Conservation (phyloP, 2,888 invertebrate species). For the Asteroscopus sphinx region DNA sequence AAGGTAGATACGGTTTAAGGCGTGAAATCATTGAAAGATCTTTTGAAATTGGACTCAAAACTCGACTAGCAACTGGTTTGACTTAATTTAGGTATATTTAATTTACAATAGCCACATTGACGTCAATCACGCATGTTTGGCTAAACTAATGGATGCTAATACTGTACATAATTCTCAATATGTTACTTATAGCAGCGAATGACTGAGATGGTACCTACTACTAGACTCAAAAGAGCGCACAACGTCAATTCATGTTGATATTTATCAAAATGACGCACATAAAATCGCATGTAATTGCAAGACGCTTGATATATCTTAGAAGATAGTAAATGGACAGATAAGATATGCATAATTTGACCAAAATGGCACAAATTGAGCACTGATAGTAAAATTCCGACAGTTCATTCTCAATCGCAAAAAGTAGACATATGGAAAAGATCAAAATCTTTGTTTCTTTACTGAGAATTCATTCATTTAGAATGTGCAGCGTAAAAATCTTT, state of each 20-base stretch:
- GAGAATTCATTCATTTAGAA: too few relatives aligned
- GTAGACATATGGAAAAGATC: too few relatives aligned
- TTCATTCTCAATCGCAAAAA: too few relatives aligned
- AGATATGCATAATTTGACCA: not conserved
- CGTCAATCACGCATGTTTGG: conserved; percentile 51
- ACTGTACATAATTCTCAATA: conserved; percentile 41
- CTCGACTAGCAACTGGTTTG: conserved; percentile 39
- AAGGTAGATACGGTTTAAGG: conserved; percentile 40
- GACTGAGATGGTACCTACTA: conserved; percentile 36
- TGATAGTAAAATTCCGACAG: too few relatives aligned
- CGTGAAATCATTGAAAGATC: conserved; percentile 51
- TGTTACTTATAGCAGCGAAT: conserved; percentile 38
- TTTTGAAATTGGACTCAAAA: conserved; percentile 45
- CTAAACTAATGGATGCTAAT: conserved; percentile 57
- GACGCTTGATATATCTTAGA: conserved; percentile 4
- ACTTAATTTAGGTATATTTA: conserved; percentile 46
- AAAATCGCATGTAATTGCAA: conserved; percentile 8
- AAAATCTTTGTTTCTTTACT: too few relatives aligned
- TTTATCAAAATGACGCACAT: conserved; percentile 30
- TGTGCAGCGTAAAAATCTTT: too few relatives aligned
- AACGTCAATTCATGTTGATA: conserved; percentile 17
- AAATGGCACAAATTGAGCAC: not conserved
- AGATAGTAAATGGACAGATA: conserved; percentile 13
- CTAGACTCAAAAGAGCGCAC: conserved; percentile 7
- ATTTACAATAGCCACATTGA: conserved; percentile 52